These are phyloP conservation scores for Keiferia lycopersicella DNA, from an alignment of 2,888 invertebrate species.

Conservation along the genomic window DNA sequence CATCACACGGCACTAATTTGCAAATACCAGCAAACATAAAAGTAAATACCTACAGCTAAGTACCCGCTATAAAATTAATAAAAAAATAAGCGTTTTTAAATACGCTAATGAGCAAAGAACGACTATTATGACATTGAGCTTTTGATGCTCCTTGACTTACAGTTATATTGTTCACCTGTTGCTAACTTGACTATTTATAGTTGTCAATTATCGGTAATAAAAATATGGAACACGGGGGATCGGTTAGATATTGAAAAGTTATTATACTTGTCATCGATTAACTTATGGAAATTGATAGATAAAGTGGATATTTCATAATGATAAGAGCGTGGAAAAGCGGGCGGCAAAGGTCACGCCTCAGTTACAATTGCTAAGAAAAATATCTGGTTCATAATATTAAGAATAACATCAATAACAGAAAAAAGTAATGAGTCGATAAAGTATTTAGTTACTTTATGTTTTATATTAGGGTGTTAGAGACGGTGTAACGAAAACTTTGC, in stretches of 20 bases:
- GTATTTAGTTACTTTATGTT: background rate
- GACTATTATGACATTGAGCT: background rate
- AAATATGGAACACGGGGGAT: background rate
- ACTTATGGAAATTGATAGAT: slow-evolving; percentile 10
- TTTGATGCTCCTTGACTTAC: background rate
- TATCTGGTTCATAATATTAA: background rate
- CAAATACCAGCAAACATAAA: background rate
- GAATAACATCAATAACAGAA: too few relatives aligned
- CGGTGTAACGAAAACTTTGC: too few relatives aligned
- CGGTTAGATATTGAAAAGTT: slow-evolving; percentile 15
- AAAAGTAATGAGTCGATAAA: too few relatives aligned
- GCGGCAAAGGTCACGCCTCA: background rate
- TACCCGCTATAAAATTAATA: background rate
- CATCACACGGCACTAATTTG: too few relatives aligned
- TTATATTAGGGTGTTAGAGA: too few relatives aligned
- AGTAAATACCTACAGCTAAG: too few relatives aligned
- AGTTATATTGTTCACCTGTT: slow-evolving; percentile 14
- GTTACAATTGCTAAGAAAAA: background rate
- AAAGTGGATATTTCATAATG: slow-evolving; percentile 3
- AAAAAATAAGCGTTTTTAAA: too few relatives aligned
- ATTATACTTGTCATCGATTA: slow-evolving; percentile 13
- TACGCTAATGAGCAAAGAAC: slow-evolving; percentile 1
- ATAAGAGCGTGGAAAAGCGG: background rate
- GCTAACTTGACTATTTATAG: slow-evolving; percentile 18
- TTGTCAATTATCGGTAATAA: slow-evolving; percentile 19